Percentiles rank a stretch among this genome's conserved stretches.
phyloP scores from a whole-genome alignment of 2,888 invertebrate species.

The Parnassius smintheus region DNA sequence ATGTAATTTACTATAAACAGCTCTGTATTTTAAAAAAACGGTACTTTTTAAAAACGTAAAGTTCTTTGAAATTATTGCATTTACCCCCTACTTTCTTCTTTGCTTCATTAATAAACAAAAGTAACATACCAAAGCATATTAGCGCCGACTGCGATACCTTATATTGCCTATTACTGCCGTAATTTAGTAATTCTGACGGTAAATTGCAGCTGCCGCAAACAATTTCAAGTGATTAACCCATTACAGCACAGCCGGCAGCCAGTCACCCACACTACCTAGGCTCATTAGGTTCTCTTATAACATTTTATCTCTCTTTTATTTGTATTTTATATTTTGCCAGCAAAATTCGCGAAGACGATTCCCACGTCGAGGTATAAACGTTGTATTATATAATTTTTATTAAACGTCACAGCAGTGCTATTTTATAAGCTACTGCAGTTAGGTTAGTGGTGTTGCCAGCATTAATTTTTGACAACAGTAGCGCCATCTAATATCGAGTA shows the following conservation, averaged over 20 bases:
- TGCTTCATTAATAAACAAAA: slow-evolving; percentile 25
- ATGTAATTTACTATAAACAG: too few relatives aligned
- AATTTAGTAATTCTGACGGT: slow-evolving; percentile 67
- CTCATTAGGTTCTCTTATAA: slow-evolving; percentile 23
- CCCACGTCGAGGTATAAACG: too few relatives aligned
- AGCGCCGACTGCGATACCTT: slow-evolving; percentile 36
- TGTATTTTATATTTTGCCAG: too few relatives aligned
- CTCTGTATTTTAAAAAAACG: too few relatives aligned
- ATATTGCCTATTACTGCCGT: slow-evolving; percentile 49
- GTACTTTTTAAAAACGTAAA: neutral
- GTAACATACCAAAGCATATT: slow-evolving; percentile 43
- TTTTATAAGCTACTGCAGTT: too few relatives aligned
- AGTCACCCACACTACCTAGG: slow-evolving; percentile 17
- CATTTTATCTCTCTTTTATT: slow-evolving; percentile 12
- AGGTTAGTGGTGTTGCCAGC: too few relatives aligned
- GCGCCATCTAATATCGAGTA: too few relatives aligned
- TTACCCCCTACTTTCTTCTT: neutral
- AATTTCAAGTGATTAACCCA: slow-evolving; percentile 70
- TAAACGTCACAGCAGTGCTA: too few relatives aligned
- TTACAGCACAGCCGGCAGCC: slow-evolving; percentile 37
- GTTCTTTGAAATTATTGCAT: slow-evolving; percentile 9
- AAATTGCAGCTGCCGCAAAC: slow-evolving; percentile 66
- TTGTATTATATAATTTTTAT: too few relatives aligned
- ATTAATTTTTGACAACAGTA: too few relatives aligned
- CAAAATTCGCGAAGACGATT: too few relatives aligned